Evolutionary conservation across 2,888 invertebrate species (phyloP), one percentile per base, ranked within the genome.

Genomic region (Itoplectis maculator): DNA sequence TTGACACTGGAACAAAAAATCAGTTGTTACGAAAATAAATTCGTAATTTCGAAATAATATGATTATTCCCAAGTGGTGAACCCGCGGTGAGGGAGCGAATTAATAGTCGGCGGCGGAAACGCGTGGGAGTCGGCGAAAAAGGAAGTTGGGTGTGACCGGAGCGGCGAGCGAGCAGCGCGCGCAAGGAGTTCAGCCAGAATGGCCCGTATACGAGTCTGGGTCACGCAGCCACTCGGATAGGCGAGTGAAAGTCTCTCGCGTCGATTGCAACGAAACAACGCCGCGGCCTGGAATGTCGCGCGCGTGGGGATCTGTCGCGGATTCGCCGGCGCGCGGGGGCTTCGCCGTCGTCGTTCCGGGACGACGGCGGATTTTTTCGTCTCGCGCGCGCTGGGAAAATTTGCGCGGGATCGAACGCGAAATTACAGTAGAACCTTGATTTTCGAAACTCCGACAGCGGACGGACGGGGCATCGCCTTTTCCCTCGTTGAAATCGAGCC

Each of bases 201-300:
- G 59, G 37, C 35, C 37, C 59, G 59, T 81, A 79, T 81, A 70
- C 68, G 61, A 73, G 72, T 66, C 42, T 66, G 72, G 65, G 51
- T 72, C 54, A 66, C 72, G 56, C 37, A 72, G 59, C 20, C 72
- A 47, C 37, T 51, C n/a, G 15, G 20, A 66, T 45, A 42, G 56
- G 45, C 18, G 49, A 37, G 59, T 15, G 59, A 78, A 73, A 79
- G 56, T 47, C 70, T 20, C 76, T 49, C 72, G 78, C 65, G 59
- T 59, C 66, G 72, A 79, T 51, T 23, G 45, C 35, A 37, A 37
- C 45, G 35, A 13, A 79, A 35, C 37, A 23, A n/a, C 20, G 5
- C 9, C 20, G 5, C 9, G 7, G 23, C 29, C 20, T 66, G 72
- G 72, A 73, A 72, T 79, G 79, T 79, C 49, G 20, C 56, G 73